A percentile compares a stretch with the other conserved stretches of the same genome.
Conservation (phyloP, 2,888 invertebrate species). For the Euzophera pinguis region DNA sequence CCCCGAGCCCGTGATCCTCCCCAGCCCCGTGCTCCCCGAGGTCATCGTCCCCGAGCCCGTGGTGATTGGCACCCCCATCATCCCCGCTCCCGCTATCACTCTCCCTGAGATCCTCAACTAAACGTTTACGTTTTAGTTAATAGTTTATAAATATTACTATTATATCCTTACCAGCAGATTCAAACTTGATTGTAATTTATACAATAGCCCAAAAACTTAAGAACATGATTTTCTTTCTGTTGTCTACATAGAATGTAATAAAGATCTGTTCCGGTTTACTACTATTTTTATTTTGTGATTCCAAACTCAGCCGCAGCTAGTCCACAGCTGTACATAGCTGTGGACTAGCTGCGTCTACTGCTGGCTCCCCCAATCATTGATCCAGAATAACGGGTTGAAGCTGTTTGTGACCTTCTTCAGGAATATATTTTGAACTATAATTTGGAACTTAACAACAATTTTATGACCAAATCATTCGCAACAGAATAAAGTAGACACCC, state of each 20-base stretch:
- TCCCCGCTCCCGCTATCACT: conserved; percentile 7
- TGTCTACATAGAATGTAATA: conserved; percentile 5
- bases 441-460: too few relatives aligned
- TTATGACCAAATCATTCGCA: too few relatives aligned
- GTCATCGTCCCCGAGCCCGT: conserved; percentile 5
- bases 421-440: too few relatives aligned
- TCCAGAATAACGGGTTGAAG: too few relatives aligned
- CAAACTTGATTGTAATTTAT: not conserved
- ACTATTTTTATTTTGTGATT: not conserved
- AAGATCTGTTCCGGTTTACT: not conserved
- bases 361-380: too few relatives aligned
- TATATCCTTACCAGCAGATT: too few relatives aligned
- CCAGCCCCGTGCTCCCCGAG: conserved; percentile 2
- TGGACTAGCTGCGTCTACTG: too few relatives aligned
- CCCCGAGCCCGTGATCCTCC: conserved; percentile 6
- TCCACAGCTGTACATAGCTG: too few relatives aligned
- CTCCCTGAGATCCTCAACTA: conserved; percentile 21
- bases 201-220: conserved; percentile 1
- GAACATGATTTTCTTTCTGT: conserved; percentile 4
- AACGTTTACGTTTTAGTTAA: not conserved
- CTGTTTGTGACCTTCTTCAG: too few relatives aligned
- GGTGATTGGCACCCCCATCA: not conserved
- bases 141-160: not conserved
- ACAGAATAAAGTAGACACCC: too few relatives aligned
- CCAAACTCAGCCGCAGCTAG: not conserved